Evolutionary conservation across 2,797 vertebrate genomes (phyloP).

Genomic region (Eulemur albifrons): DNA sequence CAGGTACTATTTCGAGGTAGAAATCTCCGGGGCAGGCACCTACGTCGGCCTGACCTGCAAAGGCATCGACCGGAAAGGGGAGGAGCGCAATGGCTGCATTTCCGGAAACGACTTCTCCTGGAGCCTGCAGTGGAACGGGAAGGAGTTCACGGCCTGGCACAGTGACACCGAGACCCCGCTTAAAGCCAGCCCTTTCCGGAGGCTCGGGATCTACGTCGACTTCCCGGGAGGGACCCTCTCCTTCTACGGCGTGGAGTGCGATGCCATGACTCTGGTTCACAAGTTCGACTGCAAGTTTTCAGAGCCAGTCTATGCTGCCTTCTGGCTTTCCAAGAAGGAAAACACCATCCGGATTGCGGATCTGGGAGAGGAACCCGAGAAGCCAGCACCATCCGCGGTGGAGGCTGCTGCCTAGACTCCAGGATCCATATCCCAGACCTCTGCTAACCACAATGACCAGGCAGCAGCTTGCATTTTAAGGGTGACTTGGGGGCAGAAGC

Average conservation of each 20-base stretch:
- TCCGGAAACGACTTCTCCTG: constrained; percentile 89
- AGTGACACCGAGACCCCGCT: constrained; percentile 85
- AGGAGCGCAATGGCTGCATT: constrained; percentile 87
- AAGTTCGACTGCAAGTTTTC: constrained; percentile 85
- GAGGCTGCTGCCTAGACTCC: neutral
- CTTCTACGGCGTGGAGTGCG: constrained; percentile 84
- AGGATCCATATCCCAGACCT: neutral
- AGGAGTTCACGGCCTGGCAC: constrained; percentile 90
- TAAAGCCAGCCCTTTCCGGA: constrained; percentile 79
- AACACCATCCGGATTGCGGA: constrained; percentile 80
- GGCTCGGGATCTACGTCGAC: constrained; percentile 87
- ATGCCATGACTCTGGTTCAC: constrained; percentile 85
- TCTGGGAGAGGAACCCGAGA: constrained; percentile 65
- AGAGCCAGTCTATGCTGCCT: constrained; percentile 87
- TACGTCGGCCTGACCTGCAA: constrained; percentile 88
- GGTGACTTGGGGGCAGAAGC: neutral
- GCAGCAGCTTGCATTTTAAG: neutral
- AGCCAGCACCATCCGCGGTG: neutral
- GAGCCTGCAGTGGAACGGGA: constrained; percentile 89
- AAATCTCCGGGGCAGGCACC: constrained; percentile 86
- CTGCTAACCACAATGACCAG: neutral
- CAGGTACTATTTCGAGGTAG: constrained; percentile 88
- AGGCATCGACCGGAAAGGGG: constrained; percentile 87
- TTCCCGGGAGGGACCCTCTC: constrained; percentile 82
- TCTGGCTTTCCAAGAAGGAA: constrained; percentile 92